Percentiles rank a stretch among this genome's conserved stretches.
phyloP scores from a whole-genome alignment of 2,797 vertebrate genomes.

The Remorina albescens region DNA sequence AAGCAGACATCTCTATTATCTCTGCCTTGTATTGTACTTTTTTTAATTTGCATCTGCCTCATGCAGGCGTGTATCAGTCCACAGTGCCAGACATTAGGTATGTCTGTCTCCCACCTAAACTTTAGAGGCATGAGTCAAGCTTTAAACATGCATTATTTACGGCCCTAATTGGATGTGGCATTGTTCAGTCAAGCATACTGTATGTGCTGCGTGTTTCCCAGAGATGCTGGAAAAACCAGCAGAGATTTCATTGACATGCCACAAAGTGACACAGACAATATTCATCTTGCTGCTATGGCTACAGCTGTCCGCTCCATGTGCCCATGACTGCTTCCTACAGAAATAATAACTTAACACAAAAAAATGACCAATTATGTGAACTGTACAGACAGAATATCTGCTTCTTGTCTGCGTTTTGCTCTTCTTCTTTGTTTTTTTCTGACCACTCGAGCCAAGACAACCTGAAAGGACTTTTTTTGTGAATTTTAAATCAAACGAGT shows the following conservation, averaged over 20 bases:
- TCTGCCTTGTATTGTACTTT: background rate
- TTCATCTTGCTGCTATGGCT: constrained; percentile 56
- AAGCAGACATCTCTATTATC: constrained; percentile 25
- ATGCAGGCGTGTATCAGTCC: constrained; percentile 15
- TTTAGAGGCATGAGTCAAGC: constrained; percentile 67
- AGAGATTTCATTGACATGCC: constrained; percentile 67
- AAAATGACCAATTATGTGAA: constrained; percentile 35
- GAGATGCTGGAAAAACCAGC: constrained; percentile 63
- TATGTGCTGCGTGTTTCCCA: constrained; percentile 44
- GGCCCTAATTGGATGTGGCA: constrained; percentile 65
- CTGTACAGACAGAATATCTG: constrained; percentile 13
- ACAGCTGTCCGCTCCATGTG: constrained; percentile 14
- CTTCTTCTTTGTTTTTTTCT: constrained; percentile 9
- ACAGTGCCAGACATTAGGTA: constrained; percentile 45
- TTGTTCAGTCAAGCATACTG: constrained; percentile 66
- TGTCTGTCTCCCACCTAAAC: constrained; percentile 57
- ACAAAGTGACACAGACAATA: constrained; percentile 65
- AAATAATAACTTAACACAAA: constrained; percentile 27
- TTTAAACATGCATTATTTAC: constrained; percentile 74
- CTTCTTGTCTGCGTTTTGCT: constrained; percentile 4
- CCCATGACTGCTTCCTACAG: constrained; percentile 17
- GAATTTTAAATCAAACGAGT: constrained; percentile 63
- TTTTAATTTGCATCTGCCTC: constrained; percentile 46
- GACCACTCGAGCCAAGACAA: constrained; percentile 35
- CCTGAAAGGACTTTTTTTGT: constrained; percentile 44